phyloP scores from a whole-genome alignment of 2,797 vertebrate genomes.

The Aselliscus stoliczkanus region DNA sequence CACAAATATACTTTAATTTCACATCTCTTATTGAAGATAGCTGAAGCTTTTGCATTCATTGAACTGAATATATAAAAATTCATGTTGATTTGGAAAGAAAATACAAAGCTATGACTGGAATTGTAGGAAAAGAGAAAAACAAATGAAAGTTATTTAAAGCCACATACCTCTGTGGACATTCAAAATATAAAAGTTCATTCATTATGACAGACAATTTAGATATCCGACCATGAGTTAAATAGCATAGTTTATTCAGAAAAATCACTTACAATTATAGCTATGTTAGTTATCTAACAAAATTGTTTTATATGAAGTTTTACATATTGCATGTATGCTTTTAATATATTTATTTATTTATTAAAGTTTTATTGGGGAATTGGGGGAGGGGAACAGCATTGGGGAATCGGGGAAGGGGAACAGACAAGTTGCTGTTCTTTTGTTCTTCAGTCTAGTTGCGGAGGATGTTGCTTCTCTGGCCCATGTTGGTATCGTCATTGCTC shows the following conservation, averaged over 20 bases:
- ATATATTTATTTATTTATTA: no score
- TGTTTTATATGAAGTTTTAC: background rate
- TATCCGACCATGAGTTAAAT: background rate
- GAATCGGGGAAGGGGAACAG: no score
- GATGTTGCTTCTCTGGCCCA: no score
- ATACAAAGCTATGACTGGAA: background rate
- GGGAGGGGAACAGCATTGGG: no score
- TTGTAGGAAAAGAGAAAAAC: background rate
- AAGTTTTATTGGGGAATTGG: no score
- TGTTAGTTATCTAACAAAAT: background rate
- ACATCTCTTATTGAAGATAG: background rate
- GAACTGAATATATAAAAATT: background rate
- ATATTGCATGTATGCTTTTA: no score
- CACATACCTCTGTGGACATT: background rate
- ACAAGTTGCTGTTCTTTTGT: no score
- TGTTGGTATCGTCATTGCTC: no score
- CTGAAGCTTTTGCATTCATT: background rate
- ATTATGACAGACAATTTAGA: background rate
- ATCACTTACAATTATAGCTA: background rate
- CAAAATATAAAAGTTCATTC: background rate
- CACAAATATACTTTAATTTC: slow-evolving; percentile 13
- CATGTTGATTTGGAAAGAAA: background rate
- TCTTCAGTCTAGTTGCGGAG: no score
- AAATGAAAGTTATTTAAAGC: background rate
- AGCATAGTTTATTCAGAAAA: background rate